Conservation (phyloP, 2,888 invertebrate genomes). For the Vesta saturnalis region DNA sequence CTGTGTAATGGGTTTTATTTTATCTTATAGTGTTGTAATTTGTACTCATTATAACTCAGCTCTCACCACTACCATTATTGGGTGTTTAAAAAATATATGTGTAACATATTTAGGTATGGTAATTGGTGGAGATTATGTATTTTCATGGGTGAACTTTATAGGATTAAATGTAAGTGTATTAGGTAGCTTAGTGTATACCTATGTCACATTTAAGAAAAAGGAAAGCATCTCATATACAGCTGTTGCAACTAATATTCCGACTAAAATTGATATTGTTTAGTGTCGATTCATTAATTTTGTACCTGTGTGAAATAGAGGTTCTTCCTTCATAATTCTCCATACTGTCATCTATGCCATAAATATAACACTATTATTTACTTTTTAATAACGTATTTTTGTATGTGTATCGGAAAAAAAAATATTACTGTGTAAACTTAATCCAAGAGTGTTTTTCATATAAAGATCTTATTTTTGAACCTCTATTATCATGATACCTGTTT, state of each 20-base stretch:
- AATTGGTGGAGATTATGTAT: slow-evolving; percentile 97
- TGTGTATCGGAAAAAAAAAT: too few relatives aligned
- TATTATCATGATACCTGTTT: too few relatives aligned
- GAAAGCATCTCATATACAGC: slow-evolving; percentile 58
- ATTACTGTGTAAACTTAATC: too few relatives aligned
- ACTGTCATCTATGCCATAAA: too few relatives aligned
- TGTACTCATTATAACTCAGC: slow-evolving; percentile 98
- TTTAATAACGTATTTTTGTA: too few relatives aligned
- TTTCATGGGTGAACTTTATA: slow-evolving; percentile 92
- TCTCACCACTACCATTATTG: slow-evolving; percentile 98
- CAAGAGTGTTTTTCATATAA: too few relatives aligned
- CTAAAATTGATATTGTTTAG: slow-evolving; percentile 62
- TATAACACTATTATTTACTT: too few relatives aligned
- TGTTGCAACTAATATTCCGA: slow-evolving; percentile 52
- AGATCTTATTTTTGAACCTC: too few relatives aligned
- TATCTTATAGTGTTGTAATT: slow-evolving; percentile 93
- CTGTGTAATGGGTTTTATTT: slow-evolving; percentile 95
- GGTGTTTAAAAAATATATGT: slow-evolving; percentile 96
- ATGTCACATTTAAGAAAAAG: slow-evolving; percentile 82
- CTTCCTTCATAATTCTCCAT: too few relatives aligned
- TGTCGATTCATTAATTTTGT: slow-evolving; percentile 26
- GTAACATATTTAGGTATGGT: slow-evolving; percentile 99
- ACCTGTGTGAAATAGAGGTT: too few relatives aligned
- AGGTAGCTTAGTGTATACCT: slow-evolving; percentile 87
- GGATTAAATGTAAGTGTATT: slow-evolving; percentile 95